Percentiles rank a stretch among this genome's conserved stretches.
Evolutionary conservation across 2,888 invertebrate genomes (phyloP).

Genomic region (Oligia strigilis): DNA sequence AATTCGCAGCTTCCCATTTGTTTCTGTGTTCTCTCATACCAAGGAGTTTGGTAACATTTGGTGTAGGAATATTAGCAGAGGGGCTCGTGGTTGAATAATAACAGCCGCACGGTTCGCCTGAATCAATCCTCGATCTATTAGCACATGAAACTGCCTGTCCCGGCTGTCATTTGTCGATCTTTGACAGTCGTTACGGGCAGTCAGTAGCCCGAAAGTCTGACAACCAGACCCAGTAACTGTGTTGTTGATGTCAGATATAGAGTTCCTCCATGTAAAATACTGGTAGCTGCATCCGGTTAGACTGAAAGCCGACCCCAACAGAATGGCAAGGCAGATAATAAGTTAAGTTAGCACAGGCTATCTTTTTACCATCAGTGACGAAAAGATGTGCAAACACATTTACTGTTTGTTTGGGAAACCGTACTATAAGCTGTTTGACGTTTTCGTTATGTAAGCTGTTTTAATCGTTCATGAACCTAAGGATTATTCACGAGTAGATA

Average conservation of each 20-base stretch:
- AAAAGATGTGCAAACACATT: neutral
- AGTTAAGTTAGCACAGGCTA: neutral
- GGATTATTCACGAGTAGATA: neutral
- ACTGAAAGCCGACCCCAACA: neutral
- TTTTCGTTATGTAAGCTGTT: conserved; percentile 27
- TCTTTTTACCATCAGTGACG: neutral
- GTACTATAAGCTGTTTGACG: conserved; percentile 19
- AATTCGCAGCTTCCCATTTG: neutral
- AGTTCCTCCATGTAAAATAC: too few species aligned
- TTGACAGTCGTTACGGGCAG: neutral
- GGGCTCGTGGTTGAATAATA: neutral
- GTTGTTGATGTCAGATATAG: too few species aligned
- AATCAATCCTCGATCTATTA: too few species aligned
- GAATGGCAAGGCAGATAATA: neutral
- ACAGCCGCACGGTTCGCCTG: neutral
- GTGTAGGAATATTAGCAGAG: neutral
- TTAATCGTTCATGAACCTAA: conserved; percentile 33
- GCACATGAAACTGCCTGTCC: too few species aligned
- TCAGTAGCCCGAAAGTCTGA: neutral
- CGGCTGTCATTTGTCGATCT: neutral
- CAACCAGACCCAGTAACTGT: neutral
- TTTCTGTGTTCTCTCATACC: neutral
- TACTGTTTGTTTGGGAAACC: conserved; percentile 22
- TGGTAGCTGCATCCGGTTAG: neutral
- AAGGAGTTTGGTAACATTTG: neutral